Evolutionary conservation across 2,113 vertebrate species (phyloP).

Genomic region (Sander lucioperca): DNA sequence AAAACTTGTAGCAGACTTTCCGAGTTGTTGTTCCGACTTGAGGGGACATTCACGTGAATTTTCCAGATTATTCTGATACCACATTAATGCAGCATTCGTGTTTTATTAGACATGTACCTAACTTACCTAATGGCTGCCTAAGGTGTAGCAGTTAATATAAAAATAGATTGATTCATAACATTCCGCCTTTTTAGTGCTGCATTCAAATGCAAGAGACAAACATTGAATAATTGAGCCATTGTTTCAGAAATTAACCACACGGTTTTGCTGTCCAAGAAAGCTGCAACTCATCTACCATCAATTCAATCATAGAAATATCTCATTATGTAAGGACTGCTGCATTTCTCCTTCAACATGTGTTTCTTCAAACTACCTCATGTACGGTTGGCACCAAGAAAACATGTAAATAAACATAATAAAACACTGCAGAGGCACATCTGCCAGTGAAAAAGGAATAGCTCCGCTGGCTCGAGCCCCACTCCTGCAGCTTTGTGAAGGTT

Average conservation of each 20-base stretch:
- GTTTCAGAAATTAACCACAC: conserved; percentile 30
- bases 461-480: conserved; percentile 62
- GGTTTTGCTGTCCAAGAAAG: conserved; percentile 29
- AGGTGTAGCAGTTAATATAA: conserved; percentile 37
- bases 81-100: conserved; percentile 5
- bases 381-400: conserved; percentile 64
- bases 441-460: conserved; percentile 70
- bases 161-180: conserved; percentile 14
- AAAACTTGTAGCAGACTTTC: too few species aligned
- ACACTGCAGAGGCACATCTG: conserved; percentile 75
- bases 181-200: background rate
- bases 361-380: conserved; percentile 69
- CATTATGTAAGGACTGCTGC: conserved; percentile 24
- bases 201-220: conserved; percentile 26
- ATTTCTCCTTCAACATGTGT: conserved; percentile 62
- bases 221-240: background rate
- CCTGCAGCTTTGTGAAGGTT: conserved; percentile 74
- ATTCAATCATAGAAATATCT: conserved; percentile 10
- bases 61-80: too few species aligned
- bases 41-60: too few species aligned
- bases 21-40: too few species aligned
- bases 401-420: conserved; percentile 82
- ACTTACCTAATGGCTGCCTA: conserved; percentile 49
- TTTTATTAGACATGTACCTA: conserved; percentile 66
- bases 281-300: conserved; percentile 37